Evolutionary conservation across 1,140 invertebrate genomes (phyloP).

Genomic region (Drepana arcuata): DNA sequence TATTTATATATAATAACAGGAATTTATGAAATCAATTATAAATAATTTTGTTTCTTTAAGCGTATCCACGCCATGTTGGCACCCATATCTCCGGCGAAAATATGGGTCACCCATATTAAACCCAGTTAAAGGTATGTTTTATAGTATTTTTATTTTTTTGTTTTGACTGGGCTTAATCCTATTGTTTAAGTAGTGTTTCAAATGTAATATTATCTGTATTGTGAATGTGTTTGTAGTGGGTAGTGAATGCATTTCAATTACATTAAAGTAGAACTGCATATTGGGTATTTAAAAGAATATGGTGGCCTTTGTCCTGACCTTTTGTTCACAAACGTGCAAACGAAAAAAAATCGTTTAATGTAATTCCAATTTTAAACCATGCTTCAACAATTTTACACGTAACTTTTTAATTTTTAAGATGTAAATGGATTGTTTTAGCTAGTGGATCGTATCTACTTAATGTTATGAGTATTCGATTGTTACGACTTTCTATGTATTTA

Average conservation of each 20-base stretch:
- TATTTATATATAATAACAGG: too few relatives aligned
- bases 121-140: conserved; percentile 12
- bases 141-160: not conserved
- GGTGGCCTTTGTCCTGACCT: not conserved
- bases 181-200: conserved; percentile 13
- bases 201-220: conserved; percentile 7
- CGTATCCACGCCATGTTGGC: too few relatives aligned
- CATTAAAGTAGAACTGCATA: not conserved
- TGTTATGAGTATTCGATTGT: conserved; percentile 16
- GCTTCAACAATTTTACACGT: too few relatives aligned
- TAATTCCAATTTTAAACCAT: not conserved
- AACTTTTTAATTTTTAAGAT: not conserved
- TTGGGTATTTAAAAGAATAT: too few relatives aligned
- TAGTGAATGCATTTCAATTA: not conserved
- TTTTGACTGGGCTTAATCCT: conserved; percentile 7
- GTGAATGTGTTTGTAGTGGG: not conserved
- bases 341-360: not conserved
- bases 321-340: not conserved
- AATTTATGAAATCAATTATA: too few relatives aligned
- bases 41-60: too few relatives aligned
- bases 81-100: too few relatives aligned
- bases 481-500: not conserved
- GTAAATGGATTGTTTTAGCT: conserved; percentile 1
- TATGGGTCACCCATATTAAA: too few relatives aligned
- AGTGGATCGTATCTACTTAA: conserved; percentile 15